These are phyloP conservation scores for Bombus pascuorum DNA, from an alignment of 1,140 invertebrate species.

Conservation along the genomic window DNA sequence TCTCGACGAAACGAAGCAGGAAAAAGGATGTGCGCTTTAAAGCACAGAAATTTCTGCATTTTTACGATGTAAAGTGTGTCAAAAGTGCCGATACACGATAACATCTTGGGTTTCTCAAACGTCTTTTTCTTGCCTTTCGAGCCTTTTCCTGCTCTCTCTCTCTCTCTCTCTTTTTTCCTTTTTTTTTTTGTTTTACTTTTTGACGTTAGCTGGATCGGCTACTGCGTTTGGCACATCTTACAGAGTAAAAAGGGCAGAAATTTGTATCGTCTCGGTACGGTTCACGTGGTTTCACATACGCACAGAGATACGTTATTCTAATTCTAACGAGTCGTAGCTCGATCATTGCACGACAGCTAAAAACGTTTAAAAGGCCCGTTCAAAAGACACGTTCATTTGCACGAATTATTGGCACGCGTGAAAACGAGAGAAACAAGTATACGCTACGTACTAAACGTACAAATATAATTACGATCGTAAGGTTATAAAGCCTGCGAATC, in stretches of 20 bases:
- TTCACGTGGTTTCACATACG: conserved; percentile 51
- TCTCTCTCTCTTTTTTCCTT: no score
- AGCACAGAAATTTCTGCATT: not conserved
- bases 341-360: conserved; percentile 23
- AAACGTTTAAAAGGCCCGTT: conserved; percentile 52
- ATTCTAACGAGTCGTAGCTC: conserved; percentile 37
- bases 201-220: no score
- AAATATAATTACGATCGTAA: conserved; percentile 30
- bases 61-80: not conserved
- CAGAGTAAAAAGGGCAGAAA: not conserved
- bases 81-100: not conserved
- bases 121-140: no score
- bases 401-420: conserved; percentile 60
- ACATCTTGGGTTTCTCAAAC: no score
- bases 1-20: not conserved
- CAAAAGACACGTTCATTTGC: conserved; percentile 62
- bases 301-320: conserved; percentile 26
- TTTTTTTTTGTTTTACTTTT: no score
- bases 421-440: conserved; percentile 40
- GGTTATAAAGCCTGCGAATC: conserved; percentile 20
- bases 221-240: not conserved
- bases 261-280: not conserved
- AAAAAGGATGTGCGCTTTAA: not conserved
- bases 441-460: conserved; percentile 14
- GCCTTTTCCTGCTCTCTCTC: no score